These are phyloP conservation scores for Chrysoperla carnea DNA, from an alignment of 1,140 invertebrate species.

Conservation along the genomic window DNA sequence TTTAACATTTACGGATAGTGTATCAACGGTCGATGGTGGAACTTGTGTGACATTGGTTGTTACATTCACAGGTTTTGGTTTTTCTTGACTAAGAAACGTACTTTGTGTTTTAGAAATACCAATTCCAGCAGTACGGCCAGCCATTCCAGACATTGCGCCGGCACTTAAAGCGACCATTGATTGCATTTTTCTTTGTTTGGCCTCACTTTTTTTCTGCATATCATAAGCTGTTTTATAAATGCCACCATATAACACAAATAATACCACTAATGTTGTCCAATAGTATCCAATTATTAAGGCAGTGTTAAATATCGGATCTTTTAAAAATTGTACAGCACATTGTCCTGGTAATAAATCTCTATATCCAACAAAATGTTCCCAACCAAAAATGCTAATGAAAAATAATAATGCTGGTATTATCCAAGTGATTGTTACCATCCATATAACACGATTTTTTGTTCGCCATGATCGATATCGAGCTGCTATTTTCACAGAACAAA, in stretches of 20 bases:
- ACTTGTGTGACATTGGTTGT: slow-evolving; percentile 1
- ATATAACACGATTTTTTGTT: slow-evolving; percentile 80
- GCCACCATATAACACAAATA: slow-evolving; percentile 88
- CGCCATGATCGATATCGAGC: slow-evolving; percentile 95
- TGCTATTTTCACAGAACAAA: slow-evolving; percentile 98
- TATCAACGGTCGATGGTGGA: slow-evolving; percentile 4
- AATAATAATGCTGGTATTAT: slow-evolving; percentile 92
- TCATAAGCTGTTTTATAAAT: slow-evolving; percentile 97
- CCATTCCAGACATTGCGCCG: slow-evolving; percentile 76
- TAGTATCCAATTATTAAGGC: slow-evolving; percentile 97
- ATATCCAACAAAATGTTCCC: slow-evolving; percentile 93
- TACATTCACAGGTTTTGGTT: slow-evolving; percentile 26
- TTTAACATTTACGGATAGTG: slow-evolving; percentile 9
- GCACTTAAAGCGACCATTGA: slow-evolving; percentile 80
- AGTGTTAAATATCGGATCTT: slow-evolving; percentile 94
- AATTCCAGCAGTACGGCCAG: slow-evolving; percentile 69
- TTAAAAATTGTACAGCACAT: slow-evolving; percentile 95
- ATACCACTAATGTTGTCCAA: slow-evolving; percentile 86
- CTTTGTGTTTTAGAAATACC: slow-evolving; percentile 62
- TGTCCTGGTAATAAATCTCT: slow-evolving; percentile 71
- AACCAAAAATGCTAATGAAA: slow-evolving; percentile 97
- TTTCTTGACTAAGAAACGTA: slow-evolving; percentile 50
- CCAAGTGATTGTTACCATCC: slow-evolving; percentile 95
- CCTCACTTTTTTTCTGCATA: slow-evolving; percentile 95
- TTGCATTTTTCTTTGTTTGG: slow-evolving; percentile 85